These are phyloP conservation scores for Ceyx melanurus DNA, from an alignment of 2,113 vertebrate species.

Conservation along the genomic window DNA sequence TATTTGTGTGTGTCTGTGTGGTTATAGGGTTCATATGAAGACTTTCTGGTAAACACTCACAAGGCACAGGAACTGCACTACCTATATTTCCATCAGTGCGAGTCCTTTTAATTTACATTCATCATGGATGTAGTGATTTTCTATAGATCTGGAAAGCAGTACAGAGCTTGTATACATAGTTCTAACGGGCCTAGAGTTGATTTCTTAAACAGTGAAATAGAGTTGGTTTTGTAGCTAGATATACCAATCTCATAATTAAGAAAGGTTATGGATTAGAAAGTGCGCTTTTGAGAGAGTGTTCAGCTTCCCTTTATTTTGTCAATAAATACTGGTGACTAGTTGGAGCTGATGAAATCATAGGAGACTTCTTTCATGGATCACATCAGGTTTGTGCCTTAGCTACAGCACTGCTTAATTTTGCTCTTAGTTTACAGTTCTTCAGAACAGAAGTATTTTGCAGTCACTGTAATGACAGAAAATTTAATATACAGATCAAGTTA, in stretches of 20 bases:
- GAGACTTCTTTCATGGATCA: neutral
- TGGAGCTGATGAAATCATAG: neutral
- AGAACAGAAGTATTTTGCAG: neutral
- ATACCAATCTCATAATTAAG: neutral
- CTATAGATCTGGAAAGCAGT: neutral
- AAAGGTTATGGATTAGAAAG: neutral
- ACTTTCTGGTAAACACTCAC: neutral
- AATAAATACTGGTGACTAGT: neutral
- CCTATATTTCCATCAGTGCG: neutral
- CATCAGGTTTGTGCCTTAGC: neutral
- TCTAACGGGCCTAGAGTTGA: neutral
- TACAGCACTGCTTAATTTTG: neutral
- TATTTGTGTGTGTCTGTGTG: neutral
- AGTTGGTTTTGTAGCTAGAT: neutral
- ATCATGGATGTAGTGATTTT: neutral
- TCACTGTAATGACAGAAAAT: neutral
- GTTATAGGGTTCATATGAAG: neutral
- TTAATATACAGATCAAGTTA: neutral
- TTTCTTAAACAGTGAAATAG: neutral
- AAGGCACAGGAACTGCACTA: neutral
- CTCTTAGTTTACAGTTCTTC: neutral
- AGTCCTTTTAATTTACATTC: neutral
- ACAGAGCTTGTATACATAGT: neutral
- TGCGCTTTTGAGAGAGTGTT: neutral
- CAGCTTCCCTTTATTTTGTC: neutral